A percentile compares a stretch with the other conserved stretches of the same genome.
Conservation (phyloP, 2,797 vertebrate genomes). For the Lagocephalus sceleratus region DNA sequence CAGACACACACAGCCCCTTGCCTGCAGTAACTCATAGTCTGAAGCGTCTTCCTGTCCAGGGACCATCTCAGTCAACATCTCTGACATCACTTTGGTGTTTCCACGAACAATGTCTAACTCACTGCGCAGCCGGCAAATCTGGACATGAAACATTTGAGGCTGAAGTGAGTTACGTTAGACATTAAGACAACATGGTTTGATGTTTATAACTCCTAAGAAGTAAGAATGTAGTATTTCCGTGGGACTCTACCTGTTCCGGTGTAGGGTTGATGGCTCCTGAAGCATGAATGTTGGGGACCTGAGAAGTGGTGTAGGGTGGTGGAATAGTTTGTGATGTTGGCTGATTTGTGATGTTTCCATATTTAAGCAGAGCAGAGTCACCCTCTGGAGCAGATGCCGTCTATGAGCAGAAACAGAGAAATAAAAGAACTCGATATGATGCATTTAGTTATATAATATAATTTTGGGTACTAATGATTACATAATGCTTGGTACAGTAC, state of each 20-base stretch:
- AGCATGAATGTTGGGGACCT: constrained; percentile 79
- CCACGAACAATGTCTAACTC: constrained; percentile 95
- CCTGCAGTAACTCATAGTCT: constrained; percentile 94
- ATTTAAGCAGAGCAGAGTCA: constrained; percentile 81
- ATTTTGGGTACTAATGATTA: too few relatives aligned
- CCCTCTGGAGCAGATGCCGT: constrained; percentile 83
- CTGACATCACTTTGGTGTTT: constrained; percentile 98
- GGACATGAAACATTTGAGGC: background rate
- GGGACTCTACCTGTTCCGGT: constrained; percentile 86
- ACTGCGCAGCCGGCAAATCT: constrained; percentile 92
- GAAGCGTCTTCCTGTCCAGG: constrained; percentile 94
- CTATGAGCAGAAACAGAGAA: constrained; percentile 31
- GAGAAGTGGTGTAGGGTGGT: constrained; percentile 74
- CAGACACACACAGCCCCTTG: constrained; percentile 52
- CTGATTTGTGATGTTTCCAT: constrained; percentile 71
- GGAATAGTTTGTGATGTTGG: constrained; percentile 71
- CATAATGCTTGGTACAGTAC: background rate
- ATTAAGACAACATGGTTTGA: too few relatives aligned
- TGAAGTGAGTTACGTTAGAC: background rate
- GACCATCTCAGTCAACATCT: constrained; percentile 98
- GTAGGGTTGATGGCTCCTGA: constrained; percentile 89
- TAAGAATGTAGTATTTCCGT: background rate
- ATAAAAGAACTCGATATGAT: background rate
- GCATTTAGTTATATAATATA: too few relatives aligned
- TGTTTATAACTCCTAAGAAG: background rate